Base-by-base conservation (phyloP, 2,888 invertebrate species). In the Zonitis immaculata region DNA sequence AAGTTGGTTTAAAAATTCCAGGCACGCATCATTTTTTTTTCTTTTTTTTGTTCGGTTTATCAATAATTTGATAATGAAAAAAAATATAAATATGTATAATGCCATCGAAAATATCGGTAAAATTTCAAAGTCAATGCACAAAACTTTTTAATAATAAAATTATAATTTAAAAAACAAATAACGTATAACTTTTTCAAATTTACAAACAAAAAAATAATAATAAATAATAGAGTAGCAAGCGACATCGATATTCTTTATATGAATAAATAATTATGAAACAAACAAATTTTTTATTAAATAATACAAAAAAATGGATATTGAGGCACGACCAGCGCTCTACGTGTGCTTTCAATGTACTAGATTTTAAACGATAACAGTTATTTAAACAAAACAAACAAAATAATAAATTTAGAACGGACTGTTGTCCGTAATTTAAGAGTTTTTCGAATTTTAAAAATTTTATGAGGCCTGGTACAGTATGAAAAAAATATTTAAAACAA, bases 271-370 rank as follows among this genome's bases (percentile, higher is more conserved):
- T 4, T n/a, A n/a, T n/a, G n/a, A n/a, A n/a, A 16, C 6, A 9
- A 18, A 35, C 8, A 35, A 35, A 35, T 16, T 16, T 35, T 32
- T 35, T 35, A 32, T 14, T 32, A 32, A 30, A 5, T 3, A n/a
- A 14, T 1, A 35, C 16, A 16, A 8, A 6, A 35, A 35, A 18
- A 9, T 35, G 35, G 18, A 18, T 70, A 72, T 70, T 69, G 67
- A 65, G 68, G 64, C 67, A 67, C 68, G 60, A 49, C 57, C 64
- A 63, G 62, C 54, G 61, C 65, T 64, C 68, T 72, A 70, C 71
- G 70, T 75, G 76, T 76, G 76, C 76, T 76, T 76, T 76, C 75
- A 74, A 69, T 76, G 76, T 75, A 68, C 68, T 75, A 75, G 74
- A 69, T 66, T 18, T 35, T 69, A 64, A 52, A 68, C 65, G 65